These are phyloP conservation scores for Cerceris rybyensis DNA, from an alignment of 2,888 invertebrate genomes.

Conservation along the genomic window DNA sequence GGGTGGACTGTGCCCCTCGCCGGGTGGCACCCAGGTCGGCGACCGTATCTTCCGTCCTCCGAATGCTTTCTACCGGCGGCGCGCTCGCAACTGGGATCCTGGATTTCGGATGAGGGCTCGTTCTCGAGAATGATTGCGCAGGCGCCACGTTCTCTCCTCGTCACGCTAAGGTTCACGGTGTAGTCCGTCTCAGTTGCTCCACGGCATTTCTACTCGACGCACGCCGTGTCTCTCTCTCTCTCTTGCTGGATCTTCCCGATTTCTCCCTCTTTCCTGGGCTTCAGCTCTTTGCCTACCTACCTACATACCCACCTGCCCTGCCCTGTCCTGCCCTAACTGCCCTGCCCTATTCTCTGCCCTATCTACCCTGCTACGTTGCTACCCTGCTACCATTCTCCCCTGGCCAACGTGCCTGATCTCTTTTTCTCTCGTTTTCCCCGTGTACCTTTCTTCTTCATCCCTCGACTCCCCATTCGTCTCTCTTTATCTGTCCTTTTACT, in stretches of 20 bases:
- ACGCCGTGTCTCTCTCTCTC: constrained; percentile 6
- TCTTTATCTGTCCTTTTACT: too few relatives aligned
- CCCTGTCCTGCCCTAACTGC: constrained; percentile 28
- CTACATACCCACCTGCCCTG: constrained; percentile 18
- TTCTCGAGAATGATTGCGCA: constrained; percentile 62
- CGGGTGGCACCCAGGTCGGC: constrained; percentile 64
- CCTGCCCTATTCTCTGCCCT: constrained; percentile 5
- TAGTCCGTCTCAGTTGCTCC: background rate
- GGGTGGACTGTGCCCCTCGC: constrained; percentile 56
- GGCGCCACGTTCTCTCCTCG: constrained; percentile 48
- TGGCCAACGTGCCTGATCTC: background rate
- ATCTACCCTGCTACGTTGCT: constrained; percentile 10
- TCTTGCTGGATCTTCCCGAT: background rate
- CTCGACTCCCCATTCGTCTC: background rate
- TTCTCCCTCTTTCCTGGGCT: background rate
- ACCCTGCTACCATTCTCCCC: constrained; percentile 17
- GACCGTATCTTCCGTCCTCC: constrained; percentile 59
- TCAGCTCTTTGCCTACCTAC: constrained; percentile 12
- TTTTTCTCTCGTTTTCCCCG: background rate
- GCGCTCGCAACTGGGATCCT: constrained; percentile 70
- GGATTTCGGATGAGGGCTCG: constrained; percentile 66
- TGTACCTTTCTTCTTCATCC: background rate
- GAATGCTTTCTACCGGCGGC: constrained; percentile 66
- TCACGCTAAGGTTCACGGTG: constrained; percentile 13
- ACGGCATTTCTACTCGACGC: constrained; percentile 23